Evolutionary conservation across 2,113 vertebrate species (phyloP).

Genomic region (cattle (Bos taurus)): DNA sequence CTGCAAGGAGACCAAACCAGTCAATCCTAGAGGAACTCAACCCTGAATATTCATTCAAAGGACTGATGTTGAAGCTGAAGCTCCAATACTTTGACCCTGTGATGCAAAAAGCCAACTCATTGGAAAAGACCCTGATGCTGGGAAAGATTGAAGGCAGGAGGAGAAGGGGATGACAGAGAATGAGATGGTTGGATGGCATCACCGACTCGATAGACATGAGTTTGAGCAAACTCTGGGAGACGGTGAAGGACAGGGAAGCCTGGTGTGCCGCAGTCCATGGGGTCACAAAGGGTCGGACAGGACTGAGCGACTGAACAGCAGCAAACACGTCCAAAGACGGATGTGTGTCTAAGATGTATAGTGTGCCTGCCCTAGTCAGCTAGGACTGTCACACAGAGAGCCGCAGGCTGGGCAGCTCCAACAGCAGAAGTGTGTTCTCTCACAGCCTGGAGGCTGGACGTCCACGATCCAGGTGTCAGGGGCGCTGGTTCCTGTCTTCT

Average conservation of each 20-base stretch:
- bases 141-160: neutral
- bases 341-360: fast-evolving
- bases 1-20: neutral
- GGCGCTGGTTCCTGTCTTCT: fast-evolving
- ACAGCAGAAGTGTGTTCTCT: neutral
- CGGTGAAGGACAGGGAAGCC: neutral
- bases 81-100: neutral
- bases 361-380: neutral
- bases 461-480: fast-evolving
- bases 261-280: neutral
- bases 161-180: neutral
- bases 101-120: neutral
- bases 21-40: neutral
- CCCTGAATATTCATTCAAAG: neutral
- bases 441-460: neutral
- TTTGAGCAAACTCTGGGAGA: neutral
- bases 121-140: neutral
- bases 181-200: neutral
- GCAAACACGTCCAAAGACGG: fast-evolving
- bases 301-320: neutral
- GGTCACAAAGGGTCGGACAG: neutral
- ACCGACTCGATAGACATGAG: fast-evolving
- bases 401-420: fast-evolving
- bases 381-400: fast-evolving
- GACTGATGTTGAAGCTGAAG: neutral